A percentile compares a stretch with the other conserved stretches of the same genome.
Evolutionary conservation across 2,888 invertebrate species (phyloP).

Genomic region (Falcaria lacertinaria): DNA sequence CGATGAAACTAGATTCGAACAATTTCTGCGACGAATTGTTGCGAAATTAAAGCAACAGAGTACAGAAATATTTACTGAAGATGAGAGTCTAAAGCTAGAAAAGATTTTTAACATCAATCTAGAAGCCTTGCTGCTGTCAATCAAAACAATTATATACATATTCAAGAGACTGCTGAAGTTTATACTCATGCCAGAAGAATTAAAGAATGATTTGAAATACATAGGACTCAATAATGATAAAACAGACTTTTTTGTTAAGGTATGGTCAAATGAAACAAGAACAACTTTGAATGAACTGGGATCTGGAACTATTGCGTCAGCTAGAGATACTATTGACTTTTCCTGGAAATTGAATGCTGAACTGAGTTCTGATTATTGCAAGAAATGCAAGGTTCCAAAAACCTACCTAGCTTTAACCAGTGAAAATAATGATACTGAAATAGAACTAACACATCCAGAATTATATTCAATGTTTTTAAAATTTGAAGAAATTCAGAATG

Average conservation of each 20-base stretch:
- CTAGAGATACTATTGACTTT: conserved; percentile 39
- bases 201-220: conserved; percentile 51
- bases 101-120: conserved; percentile 58
- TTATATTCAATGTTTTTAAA: conserved; percentile 62
- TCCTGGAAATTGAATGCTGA: conserved; percentile 67
- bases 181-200: conserved; percentile 63
- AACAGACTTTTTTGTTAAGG: conserved; percentile 54
- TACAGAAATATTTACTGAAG: conserved; percentile 58
- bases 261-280: conserved; percentile 64
- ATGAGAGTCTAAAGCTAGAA: conserved; percentile 55
- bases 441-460: conserved; percentile 65
- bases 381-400: conserved; percentile 64
- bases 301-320: conserved; percentile 30
- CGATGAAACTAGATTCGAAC: conserved; percentile 62
- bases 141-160: conserved; percentile 59
- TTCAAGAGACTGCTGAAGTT: conserved; percentile 59
- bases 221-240: conserved; percentile 56
- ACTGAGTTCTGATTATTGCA: conserved; percentile 60
- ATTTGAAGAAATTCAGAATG: conserved; percentile 67
- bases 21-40: conserved; percentile 58
- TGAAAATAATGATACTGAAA: conserved; percentile 39
- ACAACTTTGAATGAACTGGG: conserved; percentile 51
- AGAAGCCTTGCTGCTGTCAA: conserved; percentile 44
- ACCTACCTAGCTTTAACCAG: conserved; percentile 47
- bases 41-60: conserved; percentile 52